Evolutionary conservation across 2,113 vertebrate species (phyloP), one percentile per base, ranked within the genome.

Genomic region (Gymnorhina tibicen): DNA sequence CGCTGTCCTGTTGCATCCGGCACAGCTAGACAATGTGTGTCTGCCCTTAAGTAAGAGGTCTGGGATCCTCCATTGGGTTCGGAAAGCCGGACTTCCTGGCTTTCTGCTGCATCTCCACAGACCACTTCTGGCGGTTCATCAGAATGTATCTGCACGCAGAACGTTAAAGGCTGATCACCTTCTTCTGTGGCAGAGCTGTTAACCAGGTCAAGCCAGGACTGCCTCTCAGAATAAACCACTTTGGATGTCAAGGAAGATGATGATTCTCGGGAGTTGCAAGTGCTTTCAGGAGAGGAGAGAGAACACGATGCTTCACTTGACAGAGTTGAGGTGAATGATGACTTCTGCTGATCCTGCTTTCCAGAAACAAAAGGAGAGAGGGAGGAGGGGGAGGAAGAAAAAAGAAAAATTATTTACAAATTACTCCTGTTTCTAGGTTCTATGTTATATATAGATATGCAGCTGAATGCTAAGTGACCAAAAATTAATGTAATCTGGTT

Each of bases 131-230:
- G 55, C 0, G 6, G 59, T 26, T 91, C 96, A 4, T 94, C 95
- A 3, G 95, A 89, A 76, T 98, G 98, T 37, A 98, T 91, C 89
- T 98, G 98, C 18, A 97, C 97, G 0, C 98, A 98, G 67, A 98
- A 98, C 5, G 98, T 96, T 70, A 98, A 56, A 16, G 97, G 96
- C 23, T 98, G 98, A 39, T 95, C 97, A 8, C 84, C 44, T 3
- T 97, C 92, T 63, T 97, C 97, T 3, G 93, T 82, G 24, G 97
- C 85, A 41, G 41, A 98, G 83, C 93, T 98, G 98, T 42, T 98
- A n/a, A 98, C 98, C 5, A 98, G 91, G 89, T 99, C 97, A 17
- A 98, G 93, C 98, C 98, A 98, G 44, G 99, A 99, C 89, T 98
- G 98, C 64, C 98, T 98, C 18, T 98, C 98, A 0, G 95, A 93